These are phyloP conservation scores for Drosophila carrolli DNA, from an alignment of 1,140 invertebrate genomes.

Conservation along the genomic window DNA sequence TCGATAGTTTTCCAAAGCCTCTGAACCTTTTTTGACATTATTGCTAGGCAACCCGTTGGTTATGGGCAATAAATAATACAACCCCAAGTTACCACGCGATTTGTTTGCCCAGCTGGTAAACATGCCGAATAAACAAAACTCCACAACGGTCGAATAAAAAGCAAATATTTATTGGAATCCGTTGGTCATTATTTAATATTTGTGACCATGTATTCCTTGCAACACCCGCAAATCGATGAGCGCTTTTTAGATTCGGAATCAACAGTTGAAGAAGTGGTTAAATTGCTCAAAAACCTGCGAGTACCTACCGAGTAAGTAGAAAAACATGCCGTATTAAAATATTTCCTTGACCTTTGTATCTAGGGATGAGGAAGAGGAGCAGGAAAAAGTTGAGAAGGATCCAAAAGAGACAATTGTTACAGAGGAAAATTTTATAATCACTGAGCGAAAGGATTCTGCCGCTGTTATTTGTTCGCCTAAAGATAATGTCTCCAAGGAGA, in stretches of 20 bases:
- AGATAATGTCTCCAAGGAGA: slow-evolving; percentile 73
- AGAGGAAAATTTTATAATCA: slow-evolving; percentile 85
- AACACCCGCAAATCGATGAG: slow-evolving; percentile 70
- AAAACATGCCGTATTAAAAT: background rate
- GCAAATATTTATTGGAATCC: slow-evolving; percentile 17
- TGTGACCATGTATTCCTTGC: slow-evolving; percentile 56
- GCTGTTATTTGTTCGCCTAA: background rate
- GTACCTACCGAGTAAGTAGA: slow-evolving; percentile 45
- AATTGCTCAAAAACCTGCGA: slow-evolving; percentile 55
- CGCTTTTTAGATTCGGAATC: slow-evolving; percentile 68
- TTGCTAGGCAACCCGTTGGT: slow-evolving; percentile 34
- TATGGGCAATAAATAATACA: slow-evolving; percentile 22
- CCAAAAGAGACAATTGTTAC: slow-evolving; percentile 17
- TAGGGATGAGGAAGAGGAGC: slow-evolving; percentile 22
- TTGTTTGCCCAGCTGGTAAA: slow-evolving; percentile 38
- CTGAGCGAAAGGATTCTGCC: slow-evolving; percentile 87
- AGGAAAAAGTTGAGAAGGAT: background rate
- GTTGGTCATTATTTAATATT: background rate
- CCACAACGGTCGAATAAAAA: slow-evolving; percentile 15
- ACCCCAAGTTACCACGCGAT: slow-evolving; percentile 20
- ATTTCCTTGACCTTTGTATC: background rate
- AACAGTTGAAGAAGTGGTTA: slow-evolving; percentile 77
- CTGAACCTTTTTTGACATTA: background rate
- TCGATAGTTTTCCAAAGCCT: slow-evolving; percentile 3
- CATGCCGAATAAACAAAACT: slow-evolving; percentile 13